phyloP scores from a whole-genome alignment of 2,113 vertebrate species.

The Halcyon malimbica region DNA sequence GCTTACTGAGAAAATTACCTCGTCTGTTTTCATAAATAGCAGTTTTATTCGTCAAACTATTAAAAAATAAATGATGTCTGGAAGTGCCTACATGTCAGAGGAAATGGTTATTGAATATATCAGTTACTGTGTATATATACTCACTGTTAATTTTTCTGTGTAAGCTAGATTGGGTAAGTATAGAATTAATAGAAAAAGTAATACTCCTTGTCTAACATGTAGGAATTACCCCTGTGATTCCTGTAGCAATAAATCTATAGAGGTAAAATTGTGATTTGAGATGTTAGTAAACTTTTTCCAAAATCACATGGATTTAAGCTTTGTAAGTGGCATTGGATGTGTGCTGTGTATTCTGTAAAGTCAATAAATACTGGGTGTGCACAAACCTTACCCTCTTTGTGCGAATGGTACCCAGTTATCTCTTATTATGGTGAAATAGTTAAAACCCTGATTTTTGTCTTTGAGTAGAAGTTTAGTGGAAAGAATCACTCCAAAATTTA shows the following conservation, averaged over 20 bases:
- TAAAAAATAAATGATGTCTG: constrained; percentile 6
- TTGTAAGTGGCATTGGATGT: background rate
- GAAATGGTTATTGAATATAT: background rate
- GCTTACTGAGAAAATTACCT: background rate
- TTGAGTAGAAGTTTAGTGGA: background rate
- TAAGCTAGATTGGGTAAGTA: background rate
- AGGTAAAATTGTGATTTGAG: background rate
- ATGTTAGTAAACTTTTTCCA: background rate
- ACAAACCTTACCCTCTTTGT: accelerated
- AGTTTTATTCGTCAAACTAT: background rate
- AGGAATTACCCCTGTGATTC: background rate
- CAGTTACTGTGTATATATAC: background rate
- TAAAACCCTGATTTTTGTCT: background rate
- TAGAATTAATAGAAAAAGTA: background rate
- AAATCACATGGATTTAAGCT: background rate
- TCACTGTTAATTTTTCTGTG: background rate
- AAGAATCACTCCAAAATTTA: background rate
- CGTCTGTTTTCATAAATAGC: background rate
- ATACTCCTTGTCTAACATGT: background rate
- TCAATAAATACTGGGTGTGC: background rate
- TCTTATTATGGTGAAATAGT: background rate
- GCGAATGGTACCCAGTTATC: background rate
- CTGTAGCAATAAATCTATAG: background rate
- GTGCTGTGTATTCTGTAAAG: background rate
- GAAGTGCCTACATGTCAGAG: background rate